A percentile compares a stretch with the other conserved stretches of the same genome.
These are phyloP conservation scores for Lasioglossum lativentre DNA, from an alignment of 2,888 invertebrate species.

Conservation along the genomic window DNA sequence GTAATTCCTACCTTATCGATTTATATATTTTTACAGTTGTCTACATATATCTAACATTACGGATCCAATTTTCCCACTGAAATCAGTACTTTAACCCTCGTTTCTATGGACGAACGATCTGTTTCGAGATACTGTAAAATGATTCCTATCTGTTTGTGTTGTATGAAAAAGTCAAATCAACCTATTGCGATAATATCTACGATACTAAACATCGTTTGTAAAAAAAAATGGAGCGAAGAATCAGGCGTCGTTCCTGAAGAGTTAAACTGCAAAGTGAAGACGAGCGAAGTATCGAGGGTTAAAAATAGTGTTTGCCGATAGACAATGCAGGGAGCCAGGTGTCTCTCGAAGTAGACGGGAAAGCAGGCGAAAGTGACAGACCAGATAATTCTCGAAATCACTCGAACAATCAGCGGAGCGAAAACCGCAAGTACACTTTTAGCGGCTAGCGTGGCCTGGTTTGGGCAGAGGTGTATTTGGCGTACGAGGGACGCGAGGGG, in stretches of 20 bases:
- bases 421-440: slow-evolving; percentile 33
- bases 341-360: neutral
- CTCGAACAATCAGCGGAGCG: slow-evolving; percentile 6
- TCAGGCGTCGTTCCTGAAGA: neutral
- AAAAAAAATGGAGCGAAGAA: neutral
- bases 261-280: neutral
- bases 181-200: neutral
- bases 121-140: neutral
- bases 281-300: neutral
- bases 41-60: no score
- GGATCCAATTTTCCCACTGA: neutral
- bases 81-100: neutral
- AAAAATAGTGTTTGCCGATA: neutral
- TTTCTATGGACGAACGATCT: no score
- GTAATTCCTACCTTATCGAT: no score
- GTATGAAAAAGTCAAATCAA: neutral
- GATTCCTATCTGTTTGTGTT: neutral
- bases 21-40: no score
- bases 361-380: neutral
- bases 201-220: neutral
- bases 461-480: neutral
- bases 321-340: no score
- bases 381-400: neutral
- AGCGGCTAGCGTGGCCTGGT: neutral
- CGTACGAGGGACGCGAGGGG: neutral